These are phyloP conservation scores for Eudasyphora cyanicolor DNA, from an alignment of 2,888 invertebrate species.

Conservation along the genomic window DNA sequence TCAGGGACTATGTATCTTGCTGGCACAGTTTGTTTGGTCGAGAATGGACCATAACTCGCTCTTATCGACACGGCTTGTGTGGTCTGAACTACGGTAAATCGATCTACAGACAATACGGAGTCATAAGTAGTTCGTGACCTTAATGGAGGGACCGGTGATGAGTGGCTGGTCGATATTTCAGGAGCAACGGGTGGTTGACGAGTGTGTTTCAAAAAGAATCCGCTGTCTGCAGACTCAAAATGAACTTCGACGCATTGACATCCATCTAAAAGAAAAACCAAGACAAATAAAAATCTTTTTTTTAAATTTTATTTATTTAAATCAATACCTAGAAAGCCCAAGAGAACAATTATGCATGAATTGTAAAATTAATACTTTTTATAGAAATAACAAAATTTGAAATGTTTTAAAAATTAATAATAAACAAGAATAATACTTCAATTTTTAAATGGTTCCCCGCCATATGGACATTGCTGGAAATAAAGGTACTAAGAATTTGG, in stretches of 20 bases:
- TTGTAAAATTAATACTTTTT: too few relatives aligned
- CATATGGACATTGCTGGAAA: too few relatives aligned
- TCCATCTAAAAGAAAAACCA: not conserved
- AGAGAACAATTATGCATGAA: not conserved
- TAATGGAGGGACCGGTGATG: conserved; percentile 70
- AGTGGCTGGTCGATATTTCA: conserved; percentile 75
- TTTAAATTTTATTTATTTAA: too few relatives aligned
- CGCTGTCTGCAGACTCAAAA: conserved; percentile 94
- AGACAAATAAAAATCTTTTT: not conserved
- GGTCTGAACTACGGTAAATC: conserved; percentile 95
- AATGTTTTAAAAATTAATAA: too few relatives aligned
- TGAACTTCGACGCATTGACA: conserved; percentile 88
- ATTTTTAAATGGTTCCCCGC: too few relatives aligned
- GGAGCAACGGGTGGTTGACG: conserved; percentile 84
- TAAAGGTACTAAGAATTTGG: too few relatives aligned
- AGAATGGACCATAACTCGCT: conserved; percentile 96
- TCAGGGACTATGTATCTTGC: conserved; percentile 93
- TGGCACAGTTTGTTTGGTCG: conserved; percentile 96
- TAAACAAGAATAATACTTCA: too few relatives aligned
- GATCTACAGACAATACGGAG: conserved; percentile 89
- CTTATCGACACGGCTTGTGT: conserved; percentile 94
- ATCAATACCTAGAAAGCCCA: not conserved
- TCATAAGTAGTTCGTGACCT: conserved; percentile 80
- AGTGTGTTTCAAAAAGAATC: conserved; percentile 92
- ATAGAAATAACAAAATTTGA: too few relatives aligned